These are phyloP conservation scores for Nerophis ophidion DNA, from an alignment of 2,113 vertebrate genomes.

Conservation along the genomic window DNA sequence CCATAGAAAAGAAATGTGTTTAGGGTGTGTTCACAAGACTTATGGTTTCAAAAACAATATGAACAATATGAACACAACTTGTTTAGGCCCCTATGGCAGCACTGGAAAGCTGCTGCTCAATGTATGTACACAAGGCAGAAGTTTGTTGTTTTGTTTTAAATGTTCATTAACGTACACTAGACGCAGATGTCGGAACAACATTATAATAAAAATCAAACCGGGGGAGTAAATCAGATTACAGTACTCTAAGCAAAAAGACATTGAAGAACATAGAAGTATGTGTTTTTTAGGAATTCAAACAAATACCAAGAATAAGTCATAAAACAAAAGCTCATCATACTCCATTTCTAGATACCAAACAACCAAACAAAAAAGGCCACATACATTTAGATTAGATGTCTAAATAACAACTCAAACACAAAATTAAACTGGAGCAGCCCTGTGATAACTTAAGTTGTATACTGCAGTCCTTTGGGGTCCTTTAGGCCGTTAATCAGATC, in stretches of 20 bases:
- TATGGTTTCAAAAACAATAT: slow-evolving; percentile 42
- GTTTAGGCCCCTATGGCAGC: slow-evolving; percentile 48
- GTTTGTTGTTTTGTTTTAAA: slow-evolving; percentile 26
- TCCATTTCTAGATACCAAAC: neutral
- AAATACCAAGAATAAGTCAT: neutral
- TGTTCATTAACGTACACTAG: slow-evolving; percentile 47
- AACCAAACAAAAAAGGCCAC: neutral
- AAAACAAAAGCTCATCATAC: neutral
- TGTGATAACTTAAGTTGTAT: slow-evolving; percentile 32
- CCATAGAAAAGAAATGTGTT: slow-evolving; percentile 33
- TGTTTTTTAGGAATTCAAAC: neutral
- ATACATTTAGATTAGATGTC: neutral
- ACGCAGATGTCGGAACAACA: slow-evolving; percentile 26
- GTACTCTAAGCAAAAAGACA: neutral
- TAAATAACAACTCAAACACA: slow-evolving; percentile 25
- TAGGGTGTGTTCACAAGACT: slow-evolving; percentile 44
- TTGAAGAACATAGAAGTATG: neutral
- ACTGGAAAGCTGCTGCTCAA: slow-evolving; percentile 39
- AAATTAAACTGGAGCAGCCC: slow-evolving; percentile 59
- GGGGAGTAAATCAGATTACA: neutral
- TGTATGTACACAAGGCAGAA: slow-evolving; percentile 65
- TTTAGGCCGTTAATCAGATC: slow-evolving; percentile 36
- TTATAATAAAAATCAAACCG: neutral
- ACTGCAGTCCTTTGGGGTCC: slow-evolving; percentile 34
- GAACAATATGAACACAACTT: slow-evolving; percentile 42